Conservation (phyloP, 2,113 vertebrate species). For the Lichenostomus cassidix region DNA sequence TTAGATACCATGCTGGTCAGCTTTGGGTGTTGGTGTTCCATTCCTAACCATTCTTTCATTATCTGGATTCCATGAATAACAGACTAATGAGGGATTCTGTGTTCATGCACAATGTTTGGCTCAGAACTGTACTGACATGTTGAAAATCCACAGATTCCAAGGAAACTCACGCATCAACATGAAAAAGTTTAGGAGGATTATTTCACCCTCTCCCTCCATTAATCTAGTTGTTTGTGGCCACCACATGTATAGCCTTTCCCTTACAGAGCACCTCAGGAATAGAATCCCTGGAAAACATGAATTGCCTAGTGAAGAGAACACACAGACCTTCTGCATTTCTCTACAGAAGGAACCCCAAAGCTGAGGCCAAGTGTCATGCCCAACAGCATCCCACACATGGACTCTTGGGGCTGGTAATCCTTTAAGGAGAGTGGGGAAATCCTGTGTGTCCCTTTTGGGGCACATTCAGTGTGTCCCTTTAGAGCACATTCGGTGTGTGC, state of each 20-base stretch:
- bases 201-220: neutral
- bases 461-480: too few relatives aligned
- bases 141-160: neutral
- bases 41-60: neutral
- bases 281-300: neutral
- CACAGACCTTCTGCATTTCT: neutral
- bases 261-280: neutral
- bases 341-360: neutral
- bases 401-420: neutral
- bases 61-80: neutral
- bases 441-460: neutral
- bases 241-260: neutral
- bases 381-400: neutral
- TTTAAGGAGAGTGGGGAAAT: neutral
- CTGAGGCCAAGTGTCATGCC: neutral
- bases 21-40: neutral
- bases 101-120: neutral
- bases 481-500: neutral
- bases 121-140: neutral
- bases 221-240: neutral
- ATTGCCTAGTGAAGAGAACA: neutral
- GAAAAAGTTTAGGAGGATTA: neutral
- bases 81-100: neutral
- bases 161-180: neutral
- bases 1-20: neutral